These are phyloP conservation scores for Colistium nudipinnis DNA, from an alignment of 2,113 vertebrate species.

Conservation along the genomic window DNA sequence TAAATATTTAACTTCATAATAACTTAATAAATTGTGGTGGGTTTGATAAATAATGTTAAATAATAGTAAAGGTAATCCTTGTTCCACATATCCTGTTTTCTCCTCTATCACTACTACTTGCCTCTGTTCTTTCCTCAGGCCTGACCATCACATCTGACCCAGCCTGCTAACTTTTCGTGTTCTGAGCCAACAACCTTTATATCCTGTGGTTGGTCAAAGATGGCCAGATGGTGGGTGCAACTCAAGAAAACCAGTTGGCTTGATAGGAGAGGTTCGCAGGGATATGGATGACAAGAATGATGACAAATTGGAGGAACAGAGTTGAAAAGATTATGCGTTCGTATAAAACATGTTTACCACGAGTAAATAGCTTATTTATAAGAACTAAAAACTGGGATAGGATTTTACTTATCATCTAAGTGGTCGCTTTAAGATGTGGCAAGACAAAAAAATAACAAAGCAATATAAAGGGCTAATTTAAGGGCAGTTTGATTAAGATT, in stretches of 20 bases:
- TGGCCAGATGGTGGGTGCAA: not conserved
- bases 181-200: not conserved
- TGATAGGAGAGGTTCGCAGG: not conserved
- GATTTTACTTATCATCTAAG: too few species aligned
- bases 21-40: not conserved
- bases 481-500: too few species aligned
- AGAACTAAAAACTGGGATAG: too few species aligned
- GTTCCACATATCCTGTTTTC: not conserved
- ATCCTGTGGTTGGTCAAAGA: not conserved
- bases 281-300: not conserved
- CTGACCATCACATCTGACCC: not conserved
- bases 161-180: not conserved
- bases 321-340: too few species aligned
- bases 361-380: too few species aligned
- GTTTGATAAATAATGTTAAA: not conserved
- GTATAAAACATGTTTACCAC: too few species aligned
- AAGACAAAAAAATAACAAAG: too few species aligned
- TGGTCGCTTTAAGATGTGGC: too few species aligned
- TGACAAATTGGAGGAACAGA: too few species aligned
- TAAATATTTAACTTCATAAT: not conserved
- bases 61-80: not conserved
- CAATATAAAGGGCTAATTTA: too few species aligned
- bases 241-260: not conserved
- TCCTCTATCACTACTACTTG: not conserved
- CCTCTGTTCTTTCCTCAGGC: not conserved